phyloP scores from a whole-genome alignment of 2,797 vertebrate genomes.

The Paedocypris micromegethes region DNA sequence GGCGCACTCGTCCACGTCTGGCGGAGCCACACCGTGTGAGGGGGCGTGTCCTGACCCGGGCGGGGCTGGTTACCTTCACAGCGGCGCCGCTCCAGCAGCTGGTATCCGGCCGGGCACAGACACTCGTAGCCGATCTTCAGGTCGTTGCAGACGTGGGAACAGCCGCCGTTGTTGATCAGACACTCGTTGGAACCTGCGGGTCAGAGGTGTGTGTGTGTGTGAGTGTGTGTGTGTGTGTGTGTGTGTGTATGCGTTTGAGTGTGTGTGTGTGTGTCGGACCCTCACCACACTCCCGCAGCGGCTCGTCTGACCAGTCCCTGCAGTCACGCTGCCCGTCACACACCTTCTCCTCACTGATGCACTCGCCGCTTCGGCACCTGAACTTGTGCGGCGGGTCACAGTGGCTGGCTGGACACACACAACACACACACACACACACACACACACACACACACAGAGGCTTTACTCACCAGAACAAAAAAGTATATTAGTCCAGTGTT shows the following conservation, averaged over 20 bases:
- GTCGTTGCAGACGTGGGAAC: conserved; percentile 81
- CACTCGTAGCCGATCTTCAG: conserved; percentile 81
- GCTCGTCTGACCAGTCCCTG: conserved; percentile 86
- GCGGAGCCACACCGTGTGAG: neutral
- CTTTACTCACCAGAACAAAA: neutral
- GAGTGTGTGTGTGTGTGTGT: too few species aligned
- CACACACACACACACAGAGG: neutral
- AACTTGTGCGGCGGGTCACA: conserved; percentile 73
- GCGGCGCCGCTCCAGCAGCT: conserved; percentile 56
- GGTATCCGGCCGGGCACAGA: conserved; percentile 73
- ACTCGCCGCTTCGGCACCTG: conserved; percentile 80
- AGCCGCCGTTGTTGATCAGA: conserved; percentile 74
- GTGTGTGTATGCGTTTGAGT: too few species aligned
- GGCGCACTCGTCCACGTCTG: conserved; percentile 84
- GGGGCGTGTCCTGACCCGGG: neutral
- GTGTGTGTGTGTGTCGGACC: too few species aligned
- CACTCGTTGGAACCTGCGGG: conserved; percentile 80
- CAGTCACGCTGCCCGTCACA: conserved; percentile 76
- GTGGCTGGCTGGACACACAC: conserved; percentile 60
- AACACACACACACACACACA: neutral
- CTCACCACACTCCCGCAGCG: conserved; percentile 81
- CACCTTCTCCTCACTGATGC: conserved; percentile 76
- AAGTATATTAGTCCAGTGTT: too few species aligned
- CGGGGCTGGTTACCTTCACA: conserved; percentile 73
- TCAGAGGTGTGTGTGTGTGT: neutral